Percentiles rank a stretch among this genome's conserved stretches.
Conservation (phyloP, 2,113 vertebrate genomes). For the Odontesthes bonariensis region DNA sequence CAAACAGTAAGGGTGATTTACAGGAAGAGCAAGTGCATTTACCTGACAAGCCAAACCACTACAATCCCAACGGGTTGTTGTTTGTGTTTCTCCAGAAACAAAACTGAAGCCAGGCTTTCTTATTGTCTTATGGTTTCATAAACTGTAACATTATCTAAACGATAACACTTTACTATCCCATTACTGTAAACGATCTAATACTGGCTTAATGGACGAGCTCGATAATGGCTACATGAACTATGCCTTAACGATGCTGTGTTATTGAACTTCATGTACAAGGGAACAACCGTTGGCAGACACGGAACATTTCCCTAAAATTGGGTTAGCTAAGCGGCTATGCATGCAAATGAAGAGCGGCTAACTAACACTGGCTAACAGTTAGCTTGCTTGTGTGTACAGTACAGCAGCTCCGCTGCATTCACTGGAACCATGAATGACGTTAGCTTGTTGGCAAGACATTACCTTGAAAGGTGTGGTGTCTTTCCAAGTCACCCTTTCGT, state of each 20-base stretch:
- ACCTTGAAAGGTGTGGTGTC: slow-evolving; percentile 75
- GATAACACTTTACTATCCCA: not conserved
- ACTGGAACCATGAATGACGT: slow-evolving; percentile 55
- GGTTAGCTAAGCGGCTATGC: slow-evolving; percentile 2
- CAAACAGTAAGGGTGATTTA: not conserved
- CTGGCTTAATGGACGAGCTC: not conserved
- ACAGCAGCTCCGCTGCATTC: slow-evolving; percentile 25
- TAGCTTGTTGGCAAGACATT: slow-evolving; percentile 54
- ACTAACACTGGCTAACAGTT: slow-evolving; percentile 47
- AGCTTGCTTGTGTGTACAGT: slow-evolving; percentile 40
- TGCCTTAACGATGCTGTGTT: not conserved
- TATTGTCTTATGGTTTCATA: not conserved
- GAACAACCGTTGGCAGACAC: not conserved
- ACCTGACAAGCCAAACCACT: not conserved
- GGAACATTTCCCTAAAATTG: slow-evolving; percentile 1
- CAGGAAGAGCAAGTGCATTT: slow-evolving; percentile 2
- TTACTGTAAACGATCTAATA: slow-evolving; percentile 13
- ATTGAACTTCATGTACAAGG: not conserved
- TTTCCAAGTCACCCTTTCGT: slow-evolving; percentile 57
- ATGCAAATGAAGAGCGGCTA: slow-evolving; percentile 39
- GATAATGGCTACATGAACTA: not conserved
- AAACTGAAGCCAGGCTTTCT: not conserved
- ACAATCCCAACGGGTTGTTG: not conserved
- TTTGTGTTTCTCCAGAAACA: not conserved
- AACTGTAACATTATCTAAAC: slow-evolving; percentile 11